Percentiles rank a stretch among this genome's conserved stretches.
Conservation (phyloP, 2,797 vertebrate species). For the Sebastes kiyomatsui region DNA sequence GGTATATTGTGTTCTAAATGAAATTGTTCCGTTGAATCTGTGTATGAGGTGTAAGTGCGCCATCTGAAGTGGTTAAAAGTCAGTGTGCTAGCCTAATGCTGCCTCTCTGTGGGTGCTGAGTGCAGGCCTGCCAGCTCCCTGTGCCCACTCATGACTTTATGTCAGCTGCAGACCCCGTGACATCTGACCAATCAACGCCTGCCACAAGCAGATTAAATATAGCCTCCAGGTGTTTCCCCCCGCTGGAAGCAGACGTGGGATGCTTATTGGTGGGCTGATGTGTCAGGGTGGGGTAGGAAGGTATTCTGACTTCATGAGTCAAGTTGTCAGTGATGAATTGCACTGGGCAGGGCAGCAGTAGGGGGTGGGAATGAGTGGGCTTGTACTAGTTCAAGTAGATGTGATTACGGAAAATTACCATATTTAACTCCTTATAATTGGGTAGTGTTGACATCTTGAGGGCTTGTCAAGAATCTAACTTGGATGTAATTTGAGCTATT, state of each 20-base stretch:
- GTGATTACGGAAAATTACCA: slow-evolving; percentile 56
- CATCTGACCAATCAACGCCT: slow-evolving; percentile 50
- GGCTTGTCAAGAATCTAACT: slow-evolving; percentile 9
- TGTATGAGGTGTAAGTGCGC: background rate
- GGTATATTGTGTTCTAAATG: background rate
- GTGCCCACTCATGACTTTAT: slow-evolving; percentile 41
- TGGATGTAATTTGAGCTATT: slow-evolving; percentile 10
- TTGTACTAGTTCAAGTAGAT: slow-evolving; percentile 47
- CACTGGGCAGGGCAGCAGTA: slow-evolving; percentile 17
- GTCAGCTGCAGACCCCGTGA: slow-evolving; percentile 48
- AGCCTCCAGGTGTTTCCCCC: slow-evolving; percentile 53
- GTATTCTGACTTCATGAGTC: slow-evolving; percentile 48
- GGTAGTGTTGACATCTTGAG: slow-evolving; percentile 23
- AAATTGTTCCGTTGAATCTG: background rate
- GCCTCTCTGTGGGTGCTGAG: slow-evolving; percentile 21
- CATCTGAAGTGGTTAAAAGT: slow-evolving; percentile 25
- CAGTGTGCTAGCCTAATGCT: slow-evolving; percentile 16
- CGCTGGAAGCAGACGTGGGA: slow-evolving; percentile 20
- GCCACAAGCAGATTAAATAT: slow-evolving; percentile 41
- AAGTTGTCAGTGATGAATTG: slow-evolving; percentile 68
- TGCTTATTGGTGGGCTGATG: slow-evolving; percentile 26
- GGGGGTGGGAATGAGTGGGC: slow-evolving; percentile 16
- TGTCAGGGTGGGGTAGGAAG: slow-evolving; percentile 24
- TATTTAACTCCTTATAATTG: slow-evolving; percentile 53
- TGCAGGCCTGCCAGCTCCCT: slow-evolving; percentile 19